These are phyloP conservation scores for Apis cerana DNA, from an alignment of 1,140 invertebrate species.

Conservation along the genomic window DNA sequence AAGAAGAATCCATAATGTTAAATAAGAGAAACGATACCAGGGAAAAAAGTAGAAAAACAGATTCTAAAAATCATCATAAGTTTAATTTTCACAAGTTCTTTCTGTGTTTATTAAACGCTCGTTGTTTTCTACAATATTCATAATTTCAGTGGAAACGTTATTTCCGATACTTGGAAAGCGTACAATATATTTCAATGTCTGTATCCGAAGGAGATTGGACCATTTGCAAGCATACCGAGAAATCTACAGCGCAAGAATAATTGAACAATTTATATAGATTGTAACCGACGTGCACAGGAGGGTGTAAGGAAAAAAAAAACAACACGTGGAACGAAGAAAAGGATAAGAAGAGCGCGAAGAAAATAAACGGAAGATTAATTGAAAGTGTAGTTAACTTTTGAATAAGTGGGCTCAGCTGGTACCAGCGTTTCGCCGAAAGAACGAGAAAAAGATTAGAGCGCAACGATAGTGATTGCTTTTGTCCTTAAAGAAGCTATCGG, in stretches of 20 bases:
- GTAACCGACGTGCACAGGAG: constrained; percentile 5
- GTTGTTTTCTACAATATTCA: no score
- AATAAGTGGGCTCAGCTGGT: constrained; percentile 37
- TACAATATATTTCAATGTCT: constrained; percentile 58
- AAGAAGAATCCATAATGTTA: no score
- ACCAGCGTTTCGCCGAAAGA: constrained; percentile 5
- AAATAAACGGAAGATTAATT: constrained; percentile 44
- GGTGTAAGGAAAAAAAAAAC: background rate
- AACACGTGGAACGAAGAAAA: background rate
- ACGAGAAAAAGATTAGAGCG: constrained; percentile 35
- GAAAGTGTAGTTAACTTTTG: constrained; percentile 25
- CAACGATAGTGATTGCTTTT: constrained; percentile 21
- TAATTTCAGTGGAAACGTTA: constrained; percentile 11
- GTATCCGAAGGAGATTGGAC: constrained; percentile 20
- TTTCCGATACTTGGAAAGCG: constrained; percentile 52
- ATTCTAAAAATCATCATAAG: no score
- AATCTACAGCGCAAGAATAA: constrained; percentile 55
- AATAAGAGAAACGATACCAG: no score
- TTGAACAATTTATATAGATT: constrained; percentile 57
- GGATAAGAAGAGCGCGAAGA: constrained; percentile 22
- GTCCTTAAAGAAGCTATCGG: background rate
- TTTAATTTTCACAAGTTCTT: no score
- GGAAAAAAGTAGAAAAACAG: no score
- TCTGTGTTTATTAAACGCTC: no score
- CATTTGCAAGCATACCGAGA: constrained; percentile 57